Evolutionary conservation across 2,113 vertebrate genomes (phyloP).

Genomic region (Pangasianodon hypophthalmus): DNA sequence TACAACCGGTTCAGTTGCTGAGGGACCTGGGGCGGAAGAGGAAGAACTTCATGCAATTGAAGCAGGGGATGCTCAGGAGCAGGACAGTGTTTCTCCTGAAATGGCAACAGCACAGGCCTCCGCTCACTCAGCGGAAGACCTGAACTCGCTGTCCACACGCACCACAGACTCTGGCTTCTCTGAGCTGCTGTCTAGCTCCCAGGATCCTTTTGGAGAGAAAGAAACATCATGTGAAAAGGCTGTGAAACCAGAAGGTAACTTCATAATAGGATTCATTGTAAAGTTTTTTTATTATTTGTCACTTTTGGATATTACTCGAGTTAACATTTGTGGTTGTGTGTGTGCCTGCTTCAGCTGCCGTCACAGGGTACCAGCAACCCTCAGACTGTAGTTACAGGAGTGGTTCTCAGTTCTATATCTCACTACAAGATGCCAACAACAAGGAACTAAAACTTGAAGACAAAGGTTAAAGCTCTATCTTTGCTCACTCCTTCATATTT

Average conservation of each 20-base stretch:
- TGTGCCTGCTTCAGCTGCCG: conserved; percentile 76
- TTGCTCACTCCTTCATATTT: not conserved
- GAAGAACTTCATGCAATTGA: conserved; percentile 43
- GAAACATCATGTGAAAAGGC: conserved; percentile 86
- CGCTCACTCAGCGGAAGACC: conserved; percentile 62
- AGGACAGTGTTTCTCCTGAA: conserved; percentile 39
- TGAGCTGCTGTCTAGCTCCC: conserved; percentile 73
- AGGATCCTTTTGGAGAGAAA: conserved; percentile 78
- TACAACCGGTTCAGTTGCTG: conserved; percentile 62
- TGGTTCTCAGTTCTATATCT: conserved; percentile 88
- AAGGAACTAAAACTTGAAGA: conserved; percentile 92
- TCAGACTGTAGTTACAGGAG: conserved; percentile 77
- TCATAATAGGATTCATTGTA: conserved; percentile 27
- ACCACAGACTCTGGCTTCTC: conserved; percentile 85
- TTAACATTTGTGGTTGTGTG: not conserved
- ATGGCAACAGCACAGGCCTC: conserved; percentile 56
- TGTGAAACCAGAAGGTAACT: conserved; percentile 89
- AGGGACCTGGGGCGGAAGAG: conserved; percentile 59
- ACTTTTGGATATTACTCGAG: not conserved
- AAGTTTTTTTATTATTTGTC: not conserved
- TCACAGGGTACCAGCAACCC: conserved; percentile 92
- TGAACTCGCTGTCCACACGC: conserved; percentile 66
- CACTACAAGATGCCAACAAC: conserved; percentile 80
- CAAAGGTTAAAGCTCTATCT: conserved; percentile 78
- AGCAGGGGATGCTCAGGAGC: conserved; percentile 35